A percentile compares a stretch with the other conserved stretches of the same genome.
Conservation (phyloP, 1,140 invertebrate species). For the Drosophila albomicans region DNA sequence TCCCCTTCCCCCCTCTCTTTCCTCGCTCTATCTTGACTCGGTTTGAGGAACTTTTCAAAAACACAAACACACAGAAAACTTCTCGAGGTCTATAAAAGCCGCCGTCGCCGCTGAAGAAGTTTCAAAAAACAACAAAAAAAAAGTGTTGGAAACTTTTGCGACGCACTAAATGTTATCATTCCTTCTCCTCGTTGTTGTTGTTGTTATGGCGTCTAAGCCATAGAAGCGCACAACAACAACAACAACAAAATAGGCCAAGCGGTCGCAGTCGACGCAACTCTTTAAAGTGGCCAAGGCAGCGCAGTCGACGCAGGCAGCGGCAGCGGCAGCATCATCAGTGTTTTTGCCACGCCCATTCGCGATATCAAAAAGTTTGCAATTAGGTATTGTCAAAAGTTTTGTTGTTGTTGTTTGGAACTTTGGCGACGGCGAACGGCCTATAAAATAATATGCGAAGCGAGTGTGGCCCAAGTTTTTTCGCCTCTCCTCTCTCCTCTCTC, state of each 20-base stretch:
- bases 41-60: slow-evolving; percentile 67
- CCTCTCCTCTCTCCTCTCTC: too few relatives aligned
- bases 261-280: slow-evolving; percentile 56
- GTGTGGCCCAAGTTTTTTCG: slow-evolving; percentile 53
- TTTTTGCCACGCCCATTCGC: slow-evolving; percentile 28
- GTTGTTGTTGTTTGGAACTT: slow-evolving; percentile 64
- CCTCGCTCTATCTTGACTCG: not conserved
- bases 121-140: slow-evolving; percentile 48
- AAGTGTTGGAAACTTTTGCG: slow-evolving; percentile 73
- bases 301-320: not conserved
- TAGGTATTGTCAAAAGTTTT: slow-evolving; percentile 82
- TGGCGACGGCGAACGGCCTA: slow-evolving; percentile 71
- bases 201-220: slow-evolving; percentile 65
- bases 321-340: slow-evolving; percentile 16
- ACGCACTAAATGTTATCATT: slow-evolving; percentile 80
- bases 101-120: slow-evolving; percentile 62
- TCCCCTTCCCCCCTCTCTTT: not conserved
- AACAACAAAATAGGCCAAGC: slow-evolving; percentile 61
- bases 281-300: slow-evolving; percentile 56
- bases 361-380: slow-evolving; percentile 79
- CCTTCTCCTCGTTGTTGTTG: slow-evolving; percentile 54
- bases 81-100: slow-evolving; percentile 68
- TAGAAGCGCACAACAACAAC: slow-evolving; percentile 26
- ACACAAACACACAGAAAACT: slow-evolving; percentile 73
- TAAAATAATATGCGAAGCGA: slow-evolving; percentile 63